Conservation (phyloP, 2,797 vertebrate species). For the Hoplostethus mediterraneus region DNA sequence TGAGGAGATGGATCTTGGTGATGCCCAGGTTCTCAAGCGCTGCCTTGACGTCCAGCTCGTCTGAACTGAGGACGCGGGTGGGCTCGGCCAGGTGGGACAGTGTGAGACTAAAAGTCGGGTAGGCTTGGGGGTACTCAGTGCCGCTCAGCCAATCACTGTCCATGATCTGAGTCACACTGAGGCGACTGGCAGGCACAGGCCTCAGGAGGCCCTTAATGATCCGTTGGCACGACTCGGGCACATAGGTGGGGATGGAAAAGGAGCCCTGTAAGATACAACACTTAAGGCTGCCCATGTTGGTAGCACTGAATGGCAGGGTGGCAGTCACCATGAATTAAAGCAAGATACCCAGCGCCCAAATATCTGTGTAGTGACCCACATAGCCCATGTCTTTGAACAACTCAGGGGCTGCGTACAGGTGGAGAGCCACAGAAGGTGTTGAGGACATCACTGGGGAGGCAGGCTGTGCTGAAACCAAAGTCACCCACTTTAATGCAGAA, state of each 20-base stretch:
- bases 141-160: slow-evolving; percentile 77
- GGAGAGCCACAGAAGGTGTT: slow-evolving; percentile 84
- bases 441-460: slow-evolving; percentile 66
- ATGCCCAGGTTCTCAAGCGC: slow-evolving; percentile 77
- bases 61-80: slow-evolving; percentile 45
- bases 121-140: slow-evolving; percentile 66
- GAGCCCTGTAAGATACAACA: slow-evolving; percentile 78
- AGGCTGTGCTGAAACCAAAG: slow-evolving; percentile 83
- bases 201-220: slow-evolving; percentile 79
- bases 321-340: slow-evolving; percentile 84
- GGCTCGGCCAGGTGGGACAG: slow-evolving; percentile 66
- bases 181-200: slow-evolving; percentile 72
- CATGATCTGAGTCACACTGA: slow-evolving; percentile 66
- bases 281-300: slow-evolving; percentile 70
- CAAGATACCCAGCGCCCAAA: slow-evolving; percentile 84
- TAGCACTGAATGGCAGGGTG: slow-evolving; percentile 77
- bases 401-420: slow-evolving; percentile 83
- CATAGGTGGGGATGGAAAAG: slow-evolving; percentile 74
- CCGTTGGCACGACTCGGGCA: slow-evolving; percentile 71
- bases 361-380: slow-evolving; percentile 72
- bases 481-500: slow-evolving; percentile 85
- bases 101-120: slow-evolving; percentile 47
- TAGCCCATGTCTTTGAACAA: slow-evolving; percentile 79
- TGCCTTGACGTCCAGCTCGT: slow-evolving; percentile 74
- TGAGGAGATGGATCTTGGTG: slow-evolving; percentile 69